Base-by-base conservation (phyloP, 2,888 invertebrate species). In the Enoplolaimus lenunculus region DNA sequence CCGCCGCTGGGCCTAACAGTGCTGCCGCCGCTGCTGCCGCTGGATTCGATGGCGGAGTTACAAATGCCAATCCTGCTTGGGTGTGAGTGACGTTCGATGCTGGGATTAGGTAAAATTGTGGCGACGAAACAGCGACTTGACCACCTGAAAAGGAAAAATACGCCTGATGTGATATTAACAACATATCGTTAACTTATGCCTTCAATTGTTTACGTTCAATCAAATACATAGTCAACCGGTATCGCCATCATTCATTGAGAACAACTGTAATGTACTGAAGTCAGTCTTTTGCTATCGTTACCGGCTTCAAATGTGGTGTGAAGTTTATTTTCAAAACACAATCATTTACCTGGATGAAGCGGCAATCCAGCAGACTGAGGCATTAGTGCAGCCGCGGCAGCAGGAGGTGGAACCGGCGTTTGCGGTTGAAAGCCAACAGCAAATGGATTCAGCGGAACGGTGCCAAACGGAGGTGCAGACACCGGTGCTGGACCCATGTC, bases 371-470 rank as follows among this genome's bases (percentile, higher is more conserved):
- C 64, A 29, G 64, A 26, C n/a, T 26, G 30, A 7, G 64, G 30
- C 3, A 62, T 29, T 13, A 62, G 3, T 3, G 7, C 30, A 26
- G 2, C 30, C 2, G 33, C 3, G 21, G 33, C n/a, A 26, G 2
- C 67, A 7, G 7, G 7, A 21, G 69, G 70, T 16, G 34, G 29
- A 26, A 29, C 30, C 13, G 66, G 13, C 34, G 62, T n/a, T 21
- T 62, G 70, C 21, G 70, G 70, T 13, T 66, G 67, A 2, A 29
- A 34, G 1, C 34, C 64, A 26, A 71, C n/a, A 34, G 73, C 69
- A 69, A 73, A 69, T 29, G 72, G 71, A 64, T 72, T 74, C 68
- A 70, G 35, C 16, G 74, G 73, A 3, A 72, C 60, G 16, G 73
- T 30, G 28, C 72, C 73, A 68, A 72, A 73, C 1, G 71, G 72